phyloP scores from a whole-genome alignment of 2,113 vertebrate species.

The Dasyurus viverrinus region DNA sequence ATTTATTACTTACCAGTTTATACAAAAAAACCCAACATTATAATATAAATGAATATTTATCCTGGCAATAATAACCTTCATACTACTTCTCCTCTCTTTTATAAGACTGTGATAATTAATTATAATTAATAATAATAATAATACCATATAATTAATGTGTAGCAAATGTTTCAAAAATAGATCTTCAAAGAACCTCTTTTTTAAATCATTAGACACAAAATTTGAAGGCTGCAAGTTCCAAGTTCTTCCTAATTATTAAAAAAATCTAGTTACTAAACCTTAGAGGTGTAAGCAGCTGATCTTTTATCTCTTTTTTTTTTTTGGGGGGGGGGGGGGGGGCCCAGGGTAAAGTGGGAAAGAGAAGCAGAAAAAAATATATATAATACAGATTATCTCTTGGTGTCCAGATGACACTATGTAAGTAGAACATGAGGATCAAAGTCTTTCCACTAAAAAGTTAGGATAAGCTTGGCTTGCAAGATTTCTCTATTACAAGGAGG shows the following conservation, averaged over 20 bases:
- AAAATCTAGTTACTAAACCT: neutral
- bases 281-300: neutral
- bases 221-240: constrained; percentile 4
- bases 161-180: neutral
- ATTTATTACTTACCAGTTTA: constrained; percentile 72
- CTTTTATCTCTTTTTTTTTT: neutral
- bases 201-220: neutral
- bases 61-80: constrained; percentile 13
- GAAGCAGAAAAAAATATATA: neutral
- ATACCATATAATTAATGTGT: constrained; percentile 16
- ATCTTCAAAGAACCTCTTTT: constrained; percentile 10
- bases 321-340: too few relatives aligned
- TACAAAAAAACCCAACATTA: neutral
- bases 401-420: constrained; percentile 33
- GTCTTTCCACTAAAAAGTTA: neutral
- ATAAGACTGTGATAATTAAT: neutral
- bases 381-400: neutral
- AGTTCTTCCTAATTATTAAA: constrained; percentile 13
- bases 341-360: too few relatives aligned
- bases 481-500: neutral
- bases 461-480: neutral
- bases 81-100: constrained; percentile 14
- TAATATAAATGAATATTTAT: neutral
- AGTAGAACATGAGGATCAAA: neutral
- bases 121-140: too few relatives aligned